Evolutionary conservation across 2,113 vertebrate genomes (phyloP).

Genomic region (Lanius collurio): DNA sequence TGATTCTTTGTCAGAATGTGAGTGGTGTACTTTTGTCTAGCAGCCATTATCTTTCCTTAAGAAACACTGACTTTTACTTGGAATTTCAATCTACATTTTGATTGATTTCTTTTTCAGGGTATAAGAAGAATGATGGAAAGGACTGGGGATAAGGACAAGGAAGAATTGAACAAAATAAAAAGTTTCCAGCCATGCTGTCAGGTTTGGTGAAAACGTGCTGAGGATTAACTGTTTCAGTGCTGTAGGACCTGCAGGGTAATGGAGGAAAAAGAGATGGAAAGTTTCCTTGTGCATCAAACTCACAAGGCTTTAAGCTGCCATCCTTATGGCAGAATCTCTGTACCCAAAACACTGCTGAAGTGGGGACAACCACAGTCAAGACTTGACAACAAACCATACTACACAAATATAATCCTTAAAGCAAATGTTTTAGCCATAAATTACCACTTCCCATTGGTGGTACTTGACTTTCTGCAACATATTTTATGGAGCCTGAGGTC

Average conservation of each 20-base stretch:
- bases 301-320: neutral
- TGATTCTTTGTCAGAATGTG: neutral
- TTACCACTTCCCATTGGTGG: neutral
- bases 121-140: neutral
- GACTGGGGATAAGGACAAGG: neutral
- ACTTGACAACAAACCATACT: neutral
- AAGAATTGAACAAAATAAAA: neutral
- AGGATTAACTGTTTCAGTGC: neutral
- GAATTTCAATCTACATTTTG: conserved; percentile 35
- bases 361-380: neutral
- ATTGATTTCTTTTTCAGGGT: conserved; percentile 16
- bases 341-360: neutral
- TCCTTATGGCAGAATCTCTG: neutral
- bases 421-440: neutral
- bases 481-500: neutral
- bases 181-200: neutral
- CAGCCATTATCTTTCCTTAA: neutral
- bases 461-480: neutral
- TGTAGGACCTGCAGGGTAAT: neutral
- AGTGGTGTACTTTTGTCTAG: neutral
- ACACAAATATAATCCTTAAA: neutral
- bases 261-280: neutral
- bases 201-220: neutral
- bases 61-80: neutral
- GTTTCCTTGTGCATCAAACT: neutral